Conservation (phyloP, 2,797 vertebrate genomes). For the Podargus strigoides region DNA sequence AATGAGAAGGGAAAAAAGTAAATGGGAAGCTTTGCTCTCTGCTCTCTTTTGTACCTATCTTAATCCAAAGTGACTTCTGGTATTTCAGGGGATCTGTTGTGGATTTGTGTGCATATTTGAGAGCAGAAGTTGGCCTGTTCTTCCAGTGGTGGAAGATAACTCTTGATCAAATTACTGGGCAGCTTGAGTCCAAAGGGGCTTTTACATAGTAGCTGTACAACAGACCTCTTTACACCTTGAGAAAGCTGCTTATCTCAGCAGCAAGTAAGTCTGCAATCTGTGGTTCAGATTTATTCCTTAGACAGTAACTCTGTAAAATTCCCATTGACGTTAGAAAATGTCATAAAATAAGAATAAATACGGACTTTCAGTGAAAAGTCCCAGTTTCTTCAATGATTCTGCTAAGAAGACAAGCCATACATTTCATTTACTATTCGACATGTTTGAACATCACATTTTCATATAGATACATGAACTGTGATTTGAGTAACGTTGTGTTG, state of each 20-base stretch:
- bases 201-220: background rate
- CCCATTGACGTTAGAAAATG: background rate
- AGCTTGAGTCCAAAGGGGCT: background rate
- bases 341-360: background rate
- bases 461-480: rapidly evolving
- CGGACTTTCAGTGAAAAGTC: background rate
- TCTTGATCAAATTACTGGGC: background rate
- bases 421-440: background rate
- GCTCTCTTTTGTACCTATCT: background rate
- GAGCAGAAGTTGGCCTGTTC: background rate
- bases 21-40: background rate
- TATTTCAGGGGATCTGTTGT: background rate
- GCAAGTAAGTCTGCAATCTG: background rate
- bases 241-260: background rate
- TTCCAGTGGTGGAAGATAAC: background rate
- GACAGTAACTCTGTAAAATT: background rate
- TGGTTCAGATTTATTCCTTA: background rate
- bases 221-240: background rate
- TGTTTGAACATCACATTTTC: background rate
- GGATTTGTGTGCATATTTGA: background rate
- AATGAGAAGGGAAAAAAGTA: background rate
- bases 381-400: background rate
- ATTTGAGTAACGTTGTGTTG: background rate
- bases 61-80: background rate
- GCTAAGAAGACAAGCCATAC: background rate